Conservation (phyloP, 2,113 vertebrate genomes). For the zebrafish (Danio rerio) region DNA sequence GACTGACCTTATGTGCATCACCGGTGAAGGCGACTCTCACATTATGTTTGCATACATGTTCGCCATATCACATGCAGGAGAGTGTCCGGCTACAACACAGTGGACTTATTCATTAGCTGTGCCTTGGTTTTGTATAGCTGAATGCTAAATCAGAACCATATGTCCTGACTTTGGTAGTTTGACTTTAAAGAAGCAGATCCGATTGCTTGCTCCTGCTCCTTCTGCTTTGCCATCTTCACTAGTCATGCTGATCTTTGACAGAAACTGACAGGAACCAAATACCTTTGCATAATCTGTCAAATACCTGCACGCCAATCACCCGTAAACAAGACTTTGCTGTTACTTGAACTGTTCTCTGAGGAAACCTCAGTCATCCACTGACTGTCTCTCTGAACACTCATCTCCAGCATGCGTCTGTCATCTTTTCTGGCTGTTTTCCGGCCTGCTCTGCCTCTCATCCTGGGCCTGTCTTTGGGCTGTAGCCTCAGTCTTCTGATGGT, state of each 20-base stretch:
- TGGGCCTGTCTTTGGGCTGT: conserved; percentile 92
- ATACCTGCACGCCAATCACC: not conserved
- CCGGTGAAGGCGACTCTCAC: not conserved
- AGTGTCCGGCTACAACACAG: not conserved
- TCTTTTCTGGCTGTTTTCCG: conserved; percentile 84
- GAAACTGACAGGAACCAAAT: not conserved
- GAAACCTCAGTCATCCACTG: not conserved
- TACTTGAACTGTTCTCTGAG: not conserved
- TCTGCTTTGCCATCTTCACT: not conserved
- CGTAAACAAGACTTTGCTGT: not conserved
- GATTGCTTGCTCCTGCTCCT: too few relatives aligned
- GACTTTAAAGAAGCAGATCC: too few relatives aligned
- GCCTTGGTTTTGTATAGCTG: not conserved
- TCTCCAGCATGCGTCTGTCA: conserved; percentile 80
- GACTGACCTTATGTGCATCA: not conserved
- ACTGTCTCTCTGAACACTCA: not conserved
- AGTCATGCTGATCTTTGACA: not conserved
- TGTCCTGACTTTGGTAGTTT: not conserved
- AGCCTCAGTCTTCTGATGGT: conserved; percentile 92
- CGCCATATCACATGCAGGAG: not conserved
- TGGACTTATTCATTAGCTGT: not conserved
- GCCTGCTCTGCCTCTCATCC: conserved; percentile 89
- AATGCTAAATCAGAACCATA: not conserved
- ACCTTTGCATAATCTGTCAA: not conserved
- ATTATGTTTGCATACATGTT: not conserved